Evolutionary conservation across 2,888 invertebrate species (phyloP), one percentile per base, ranked within the genome.

Genomic region (Heteromyza rotundicornis): DNA sequence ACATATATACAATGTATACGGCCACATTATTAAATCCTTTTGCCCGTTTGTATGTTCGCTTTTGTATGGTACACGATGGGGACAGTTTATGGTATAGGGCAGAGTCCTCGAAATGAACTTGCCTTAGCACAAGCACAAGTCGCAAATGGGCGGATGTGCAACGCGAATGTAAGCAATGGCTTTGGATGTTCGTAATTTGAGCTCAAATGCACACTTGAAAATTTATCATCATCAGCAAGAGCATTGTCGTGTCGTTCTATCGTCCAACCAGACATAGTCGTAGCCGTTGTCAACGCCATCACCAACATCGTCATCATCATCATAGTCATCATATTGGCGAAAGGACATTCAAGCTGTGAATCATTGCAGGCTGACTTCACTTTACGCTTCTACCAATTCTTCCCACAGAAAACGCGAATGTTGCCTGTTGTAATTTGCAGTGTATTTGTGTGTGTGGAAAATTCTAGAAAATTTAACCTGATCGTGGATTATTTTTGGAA

Each of bases 21-120:
- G 2, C 44, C 8, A 32, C 10, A 7, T n/a, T n/a, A n/a, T n/a
- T 40, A 40, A 40, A 40, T 7, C 47, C 47, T 8, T 47, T 47
- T 19, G 20, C 62, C 63, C 58, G 64, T 61, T 23, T 20, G 14
- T 59, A 53, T 16, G 16, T 53, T 47, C 27, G 16, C n/a, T n/a
- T 59, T 23, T 23, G 40, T 51, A 36, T 23, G 20, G 23, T 14
- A 19, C 12, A 14, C n/a, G n/a, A n/a, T n/a, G n/a, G n/a, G n/a
- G n/a, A n/a, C n/a, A n/a, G n/a, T 55, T 23, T 55, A 47, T 47
- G 5, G 47, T 14, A 47, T n/a, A n/a, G 40, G 19, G 19, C 7
- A 20, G 20, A 3, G 47, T 14, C 19, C 47, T 47, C 20, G 3
- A 47, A 47, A 47, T 47, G 47, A 47, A 47, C 47, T 47, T 47